These are phyloP conservation scores for Brenthis daphne DNA, from an alignment of 2,888 invertebrate species.

Conservation along the genomic window DNA sequence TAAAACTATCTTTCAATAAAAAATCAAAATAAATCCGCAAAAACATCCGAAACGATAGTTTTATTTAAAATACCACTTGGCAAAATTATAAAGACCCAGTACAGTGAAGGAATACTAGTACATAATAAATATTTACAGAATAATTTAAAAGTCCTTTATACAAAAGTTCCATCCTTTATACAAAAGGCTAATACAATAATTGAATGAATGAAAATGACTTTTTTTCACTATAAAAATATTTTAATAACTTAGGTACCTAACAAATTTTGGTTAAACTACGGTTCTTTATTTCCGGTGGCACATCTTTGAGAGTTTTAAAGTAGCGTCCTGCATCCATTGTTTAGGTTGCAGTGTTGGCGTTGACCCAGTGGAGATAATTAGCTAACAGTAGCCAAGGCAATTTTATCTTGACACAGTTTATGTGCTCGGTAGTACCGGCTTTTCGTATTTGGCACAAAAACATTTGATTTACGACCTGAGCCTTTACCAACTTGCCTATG, in stretches of 20 bases:
- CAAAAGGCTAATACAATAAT: too few species aligned
- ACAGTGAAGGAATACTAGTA: too few species aligned
- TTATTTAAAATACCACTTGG: too few species aligned
- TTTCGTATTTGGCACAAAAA: conserved; percentile 33
- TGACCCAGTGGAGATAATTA: conserved; percentile 41
- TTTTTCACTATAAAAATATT: too few species aligned
- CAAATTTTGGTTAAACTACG: background rate
- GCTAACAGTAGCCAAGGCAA: conserved; percentile 35
- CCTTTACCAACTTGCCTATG: conserved; percentile 41
- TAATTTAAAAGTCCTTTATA: too few species aligned
- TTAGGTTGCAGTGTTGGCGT: conserved; percentile 39
- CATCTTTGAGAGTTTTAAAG: conserved; percentile 1
- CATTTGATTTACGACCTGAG: conserved; percentile 40
- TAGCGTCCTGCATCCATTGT: conserved; percentile 27
- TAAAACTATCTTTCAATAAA: too few species aligned
- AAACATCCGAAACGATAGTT: too few species aligned
- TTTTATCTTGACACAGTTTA: conserved; percentile 37
- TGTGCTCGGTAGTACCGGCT: conserved; percentile 29
- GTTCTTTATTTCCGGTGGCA: background rate
- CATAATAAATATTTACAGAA: too few species aligned
- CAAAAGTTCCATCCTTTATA: too few species aligned
- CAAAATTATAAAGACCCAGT: too few species aligned
- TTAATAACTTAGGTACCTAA: background rate
- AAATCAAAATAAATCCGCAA: too few species aligned
- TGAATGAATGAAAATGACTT: too few species aligned